These are phyloP conservation scores for Rhinoraja longicauda DNA, from an alignment of 2,797 vertebrate species.

Conservation along the genomic window DNA sequence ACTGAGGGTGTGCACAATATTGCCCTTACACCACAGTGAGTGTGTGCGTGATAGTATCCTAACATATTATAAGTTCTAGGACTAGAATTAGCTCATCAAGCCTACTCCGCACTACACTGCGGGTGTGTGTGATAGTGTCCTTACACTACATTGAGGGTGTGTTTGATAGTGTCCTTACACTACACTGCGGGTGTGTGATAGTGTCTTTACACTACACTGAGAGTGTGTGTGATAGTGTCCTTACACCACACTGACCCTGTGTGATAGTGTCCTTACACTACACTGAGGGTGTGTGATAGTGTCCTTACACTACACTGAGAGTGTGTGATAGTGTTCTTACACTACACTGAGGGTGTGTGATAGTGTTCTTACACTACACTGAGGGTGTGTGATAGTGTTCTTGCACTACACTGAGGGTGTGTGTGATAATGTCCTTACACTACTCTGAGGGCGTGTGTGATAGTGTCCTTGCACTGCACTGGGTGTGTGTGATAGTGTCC, in stretches of 20 bases:
- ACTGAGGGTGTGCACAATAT: background rate
- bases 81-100: too few species aligned
- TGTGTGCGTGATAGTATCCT: background rate
- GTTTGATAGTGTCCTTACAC: background rate
- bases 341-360: background rate
- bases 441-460: too few species aligned
- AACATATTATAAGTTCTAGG: too few species aligned
- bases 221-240: background rate
- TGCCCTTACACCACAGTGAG: background rate
- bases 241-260: background rate
- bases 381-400: background rate
- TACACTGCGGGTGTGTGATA: too few species aligned
- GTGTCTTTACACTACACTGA: too few species aligned
- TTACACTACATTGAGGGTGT: background rate
- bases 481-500: background rate
- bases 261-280: too few species aligned
- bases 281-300: too few species aligned
- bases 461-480: too few species aligned
- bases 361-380: background rate
- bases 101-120: background rate
- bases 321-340: background rate
- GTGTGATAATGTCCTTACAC: too few species aligned
- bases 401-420: background rate
- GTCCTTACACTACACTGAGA: background rate
- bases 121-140: background rate